These are phyloP conservation scores for Bunonema sp. DNA, from an alignment of 2,888 invertebrate genomes.

Conservation along the genomic window DNA sequence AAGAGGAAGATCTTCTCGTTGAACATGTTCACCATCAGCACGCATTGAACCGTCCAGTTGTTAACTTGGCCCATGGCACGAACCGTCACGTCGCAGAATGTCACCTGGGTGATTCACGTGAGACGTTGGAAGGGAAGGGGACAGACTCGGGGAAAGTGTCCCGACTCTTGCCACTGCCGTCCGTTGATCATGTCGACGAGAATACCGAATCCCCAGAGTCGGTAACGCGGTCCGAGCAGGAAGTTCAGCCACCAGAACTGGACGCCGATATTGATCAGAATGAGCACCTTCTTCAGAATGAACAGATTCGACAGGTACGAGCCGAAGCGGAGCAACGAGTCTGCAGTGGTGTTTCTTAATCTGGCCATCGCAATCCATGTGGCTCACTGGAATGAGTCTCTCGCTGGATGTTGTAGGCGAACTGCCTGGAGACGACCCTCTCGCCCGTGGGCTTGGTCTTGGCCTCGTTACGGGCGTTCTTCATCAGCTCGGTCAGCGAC, in stretches of 20 bases:
- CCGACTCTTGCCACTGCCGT: constrained; percentile 41
- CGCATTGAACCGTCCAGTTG: constrained; percentile 37
- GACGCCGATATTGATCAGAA: constrained; percentile 12
- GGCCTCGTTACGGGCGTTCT: constrained; percentile 5
- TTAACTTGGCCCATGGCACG: constrained; percentile 28
- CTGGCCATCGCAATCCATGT: background rate
- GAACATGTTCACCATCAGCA: constrained; percentile 44
- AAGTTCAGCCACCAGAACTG: constrained; percentile 25
- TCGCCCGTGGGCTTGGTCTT: constrained; percentile 3
- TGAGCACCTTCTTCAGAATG: constrained; percentile 17
- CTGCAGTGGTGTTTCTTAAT: background rate
- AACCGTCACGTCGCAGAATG: constrained; percentile 36
- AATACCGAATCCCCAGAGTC: constrained; percentile 43
- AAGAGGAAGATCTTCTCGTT: constrained; percentile 43
- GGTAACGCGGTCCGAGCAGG: constrained; percentile 20
- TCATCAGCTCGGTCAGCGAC: constrained; percentile 10
- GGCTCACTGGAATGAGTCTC: no score
- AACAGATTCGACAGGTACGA: constrained; percentile 18
- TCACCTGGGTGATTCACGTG: constrained; percentile 18
- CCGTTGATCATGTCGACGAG: constrained; percentile 37
- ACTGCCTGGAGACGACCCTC: no score
- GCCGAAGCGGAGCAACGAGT: background rate
- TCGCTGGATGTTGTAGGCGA: no score
- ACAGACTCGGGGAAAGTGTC: constrained; percentile 37
- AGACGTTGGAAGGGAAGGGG: background rate